Evolutionary conservation across 2,113 vertebrate genomes (phyloP).

Genomic region (Heterocephalus glaber): DNA sequence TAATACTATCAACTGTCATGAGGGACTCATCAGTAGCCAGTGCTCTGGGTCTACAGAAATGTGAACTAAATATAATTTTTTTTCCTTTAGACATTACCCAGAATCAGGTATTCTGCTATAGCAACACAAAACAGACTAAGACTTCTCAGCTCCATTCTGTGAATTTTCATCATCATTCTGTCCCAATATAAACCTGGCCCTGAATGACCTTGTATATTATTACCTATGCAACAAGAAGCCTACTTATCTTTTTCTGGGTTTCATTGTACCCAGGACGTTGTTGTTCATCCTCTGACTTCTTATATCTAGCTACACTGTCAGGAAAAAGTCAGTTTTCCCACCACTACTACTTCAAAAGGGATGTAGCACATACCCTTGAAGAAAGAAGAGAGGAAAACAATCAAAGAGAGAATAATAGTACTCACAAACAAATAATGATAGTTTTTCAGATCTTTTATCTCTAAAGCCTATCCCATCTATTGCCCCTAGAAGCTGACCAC

Average conservation of each 20-base stretch:
- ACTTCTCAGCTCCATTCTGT: not conserved
- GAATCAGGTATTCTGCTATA: not conserved
- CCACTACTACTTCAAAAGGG: not conserved
- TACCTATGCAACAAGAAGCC: not conserved
- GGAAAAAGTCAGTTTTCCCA: not conserved
- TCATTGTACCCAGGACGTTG: not conserved
- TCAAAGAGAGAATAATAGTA: not conserved
- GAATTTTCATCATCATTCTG: not conserved
- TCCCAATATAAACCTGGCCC: not conserved
- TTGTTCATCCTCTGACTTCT: not conserved
- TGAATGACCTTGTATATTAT: not conserved
- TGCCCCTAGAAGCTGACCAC: not conserved
- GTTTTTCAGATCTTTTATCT: not conserved
- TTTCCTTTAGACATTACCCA: not conserved
- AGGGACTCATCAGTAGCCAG: not conserved
- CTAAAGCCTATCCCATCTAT: not conserved
- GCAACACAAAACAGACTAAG: not conserved
- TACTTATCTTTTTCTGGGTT: not conserved
- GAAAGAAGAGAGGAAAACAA: not conserved
- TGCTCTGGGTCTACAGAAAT: not conserved
- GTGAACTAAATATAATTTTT: not conserved
- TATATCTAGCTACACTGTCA: not conserved
- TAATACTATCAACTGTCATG: too few species aligned
- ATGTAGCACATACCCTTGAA: not conserved
- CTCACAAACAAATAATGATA: not conserved